Percentiles rank a stretch among this genome's conserved stretches.
These are phyloP conservation scores for Pseudomyrmex sp. DNA, from an alignment of 1,140 invertebrate genomes.

Conservation along the genomic window DNA sequence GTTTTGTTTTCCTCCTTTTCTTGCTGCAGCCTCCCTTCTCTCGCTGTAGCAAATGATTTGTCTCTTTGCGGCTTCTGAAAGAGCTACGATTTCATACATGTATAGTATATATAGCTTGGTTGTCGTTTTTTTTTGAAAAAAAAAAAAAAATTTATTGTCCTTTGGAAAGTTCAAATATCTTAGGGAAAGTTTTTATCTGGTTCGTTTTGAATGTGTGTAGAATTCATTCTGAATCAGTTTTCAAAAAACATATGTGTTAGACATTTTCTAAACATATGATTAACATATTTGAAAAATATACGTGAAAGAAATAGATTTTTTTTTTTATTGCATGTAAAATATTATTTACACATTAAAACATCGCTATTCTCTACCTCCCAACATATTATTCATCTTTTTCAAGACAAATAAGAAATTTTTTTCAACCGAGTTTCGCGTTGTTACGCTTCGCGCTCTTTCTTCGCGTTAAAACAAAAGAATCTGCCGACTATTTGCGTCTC, in stretches of 20 bases:
- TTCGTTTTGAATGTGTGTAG: no score
- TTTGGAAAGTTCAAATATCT: not conserved
- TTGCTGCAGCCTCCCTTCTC: not conserved
- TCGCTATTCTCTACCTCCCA: no score
- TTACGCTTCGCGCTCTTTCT: not conserved
- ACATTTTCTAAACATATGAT: no score
- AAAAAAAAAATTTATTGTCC: not conserved
- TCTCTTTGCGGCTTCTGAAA: constrained; percentile 78
- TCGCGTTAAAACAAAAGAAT: not conserved
- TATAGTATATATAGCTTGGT: not conserved
- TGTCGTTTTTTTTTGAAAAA: not conserved
- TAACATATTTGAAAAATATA: no score
- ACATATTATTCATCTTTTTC: no score
- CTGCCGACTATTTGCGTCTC: not conserved
- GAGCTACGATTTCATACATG: constrained; percentile 49
- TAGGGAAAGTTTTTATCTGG: not conserved
- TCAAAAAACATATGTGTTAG: no score
- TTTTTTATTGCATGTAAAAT: no score
- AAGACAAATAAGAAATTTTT: no score
- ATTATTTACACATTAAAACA: no score
- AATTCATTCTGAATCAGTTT: no score
- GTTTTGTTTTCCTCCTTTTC: not conserved
- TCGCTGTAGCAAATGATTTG: constrained; percentile 74
- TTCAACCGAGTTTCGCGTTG: no score
- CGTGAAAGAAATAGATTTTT: no score